phyloP scores from a whole-genome alignment of 2,888 invertebrate genomes.

The Rhopalosiphum nymphaeae region DNA sequence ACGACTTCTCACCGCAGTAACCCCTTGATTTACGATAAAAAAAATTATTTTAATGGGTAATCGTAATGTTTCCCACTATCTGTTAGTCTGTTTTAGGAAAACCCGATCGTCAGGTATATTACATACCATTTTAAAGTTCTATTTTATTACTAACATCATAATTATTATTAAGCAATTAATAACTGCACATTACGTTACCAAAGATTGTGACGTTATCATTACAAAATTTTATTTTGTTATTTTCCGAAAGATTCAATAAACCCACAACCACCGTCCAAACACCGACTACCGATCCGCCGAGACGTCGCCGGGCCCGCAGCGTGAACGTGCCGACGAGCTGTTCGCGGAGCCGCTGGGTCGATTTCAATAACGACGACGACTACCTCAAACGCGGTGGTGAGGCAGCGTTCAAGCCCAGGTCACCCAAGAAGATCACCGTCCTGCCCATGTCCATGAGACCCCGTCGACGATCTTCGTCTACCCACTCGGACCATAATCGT shows the following conservation, averaged over 20 bases:
- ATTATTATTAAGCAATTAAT: not conserved
- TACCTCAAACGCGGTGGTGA: not conserved
- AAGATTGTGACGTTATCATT: not conserved
- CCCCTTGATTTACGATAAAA: not conserved
- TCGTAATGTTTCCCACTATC: not conserved
- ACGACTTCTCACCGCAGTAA: not conserved
- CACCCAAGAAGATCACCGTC: constrained; percentile 86
- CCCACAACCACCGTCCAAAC: not conserved
- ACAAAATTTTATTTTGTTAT: not conserved
- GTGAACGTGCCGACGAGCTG: constrained; percentile 59
- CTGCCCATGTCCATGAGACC: constrained; percentile 73
- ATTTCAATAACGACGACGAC: constrained; percentile 80
- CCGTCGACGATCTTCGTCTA: constrained; percentile 62
- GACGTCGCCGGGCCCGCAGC: constrained; percentile 56
- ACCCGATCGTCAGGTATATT: not conserved
- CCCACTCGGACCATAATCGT: constrained; percentile 72
- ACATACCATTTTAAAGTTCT: not conserved
- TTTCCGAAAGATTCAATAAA: not conserved
- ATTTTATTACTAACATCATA: not conserved
- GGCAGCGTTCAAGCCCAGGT: constrained; percentile 78
- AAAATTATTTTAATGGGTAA: not conserved
- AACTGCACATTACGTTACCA: not conserved
- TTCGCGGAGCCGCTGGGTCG: constrained; percentile 80
- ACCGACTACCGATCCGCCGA: constrained; percentile 8
- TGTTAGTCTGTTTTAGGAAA: not conserved